Conservation (phyloP, 2,888 invertebrate genomes). For the Thumatha senex region DNA sequence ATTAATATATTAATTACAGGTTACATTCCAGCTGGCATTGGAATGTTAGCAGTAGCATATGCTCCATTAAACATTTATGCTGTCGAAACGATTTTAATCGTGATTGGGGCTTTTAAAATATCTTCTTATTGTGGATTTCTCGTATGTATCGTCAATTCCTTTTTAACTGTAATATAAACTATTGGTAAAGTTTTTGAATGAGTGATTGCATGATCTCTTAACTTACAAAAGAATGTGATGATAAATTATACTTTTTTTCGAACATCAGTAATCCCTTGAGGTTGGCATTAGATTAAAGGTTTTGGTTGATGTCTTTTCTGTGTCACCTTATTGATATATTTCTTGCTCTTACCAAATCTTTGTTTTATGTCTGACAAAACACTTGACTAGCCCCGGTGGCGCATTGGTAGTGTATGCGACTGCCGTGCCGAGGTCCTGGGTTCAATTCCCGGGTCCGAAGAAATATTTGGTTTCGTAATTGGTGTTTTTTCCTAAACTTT, state of each 20-base stretch:
- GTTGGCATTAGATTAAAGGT: not conserved
- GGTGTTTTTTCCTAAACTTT: too few relatives aligned
- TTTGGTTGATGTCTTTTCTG: too few relatives aligned
- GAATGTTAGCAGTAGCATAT: conserved; percentile 72
- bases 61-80: conserved; percentile 55
- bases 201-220: not conserved
- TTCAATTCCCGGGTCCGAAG: too few relatives aligned
- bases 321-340: too few relatives aligned
- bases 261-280: not conserved
- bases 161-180: not conserved
- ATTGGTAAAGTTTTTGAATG: not conserved
- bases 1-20: conserved; percentile 9
- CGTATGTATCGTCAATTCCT: not conserved
- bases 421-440: too few relatives aligned
- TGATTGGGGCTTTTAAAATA: conserved; percentile 82
- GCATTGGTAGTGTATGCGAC: too few relatives aligned
- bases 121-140: conserved; percentile 56
- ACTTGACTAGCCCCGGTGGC: too few relatives aligned
- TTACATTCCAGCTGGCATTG: conserved; percentile 26
- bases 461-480: too few relatives aligned
- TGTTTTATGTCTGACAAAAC: too few relatives aligned
- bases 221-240: not conserved
- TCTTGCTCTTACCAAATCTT: too few relatives aligned
- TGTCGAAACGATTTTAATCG: conserved; percentile 74
- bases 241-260: not conserved